Evolutionary conservation across 1,140 invertebrate genomes (phyloP).

Genomic region (Paraescarpia echinospica): DNA sequence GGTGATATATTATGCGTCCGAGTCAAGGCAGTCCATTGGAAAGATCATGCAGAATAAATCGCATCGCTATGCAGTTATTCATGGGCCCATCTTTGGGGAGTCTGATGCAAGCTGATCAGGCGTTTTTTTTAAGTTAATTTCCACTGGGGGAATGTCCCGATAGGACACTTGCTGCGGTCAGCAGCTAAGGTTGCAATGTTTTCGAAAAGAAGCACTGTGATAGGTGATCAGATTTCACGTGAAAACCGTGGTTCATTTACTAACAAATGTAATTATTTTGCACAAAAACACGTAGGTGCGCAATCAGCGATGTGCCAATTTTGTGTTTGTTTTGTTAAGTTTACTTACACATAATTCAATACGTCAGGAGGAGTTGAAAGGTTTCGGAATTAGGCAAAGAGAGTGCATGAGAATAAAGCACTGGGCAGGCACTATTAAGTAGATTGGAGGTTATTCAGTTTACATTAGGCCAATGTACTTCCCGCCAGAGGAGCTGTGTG

Average conservation of each 20-base stretch:
- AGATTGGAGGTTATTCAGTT: not conserved
- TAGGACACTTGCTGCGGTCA: not conserved
- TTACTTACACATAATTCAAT: not conserved
- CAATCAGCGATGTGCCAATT: not conserved
- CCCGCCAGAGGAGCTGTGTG: not conserved
- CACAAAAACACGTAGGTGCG: not conserved
- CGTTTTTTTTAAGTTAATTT: not conserved
- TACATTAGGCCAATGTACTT: not conserved
- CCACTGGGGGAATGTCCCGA: not conserved
- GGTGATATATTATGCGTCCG: not conserved
- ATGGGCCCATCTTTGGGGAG: not conserved
- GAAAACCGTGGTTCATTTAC: not conserved
- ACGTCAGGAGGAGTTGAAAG: not conserved
- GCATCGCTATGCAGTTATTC: not conserved
- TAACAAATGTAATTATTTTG: not conserved
- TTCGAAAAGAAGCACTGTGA: not conserved
- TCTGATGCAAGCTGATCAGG: not conserved
- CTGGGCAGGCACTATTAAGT: no score
- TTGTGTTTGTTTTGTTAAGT: no score
- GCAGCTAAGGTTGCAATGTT: not conserved
- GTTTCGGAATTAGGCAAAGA: no score
- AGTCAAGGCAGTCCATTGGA: not conserved
- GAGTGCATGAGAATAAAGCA: no score
- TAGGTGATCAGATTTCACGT: not conserved
- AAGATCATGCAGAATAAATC: not conserved